Conservation (phyloP, 2,113 vertebrate species). For the Chroicocephalus ridibundus region DNA sequence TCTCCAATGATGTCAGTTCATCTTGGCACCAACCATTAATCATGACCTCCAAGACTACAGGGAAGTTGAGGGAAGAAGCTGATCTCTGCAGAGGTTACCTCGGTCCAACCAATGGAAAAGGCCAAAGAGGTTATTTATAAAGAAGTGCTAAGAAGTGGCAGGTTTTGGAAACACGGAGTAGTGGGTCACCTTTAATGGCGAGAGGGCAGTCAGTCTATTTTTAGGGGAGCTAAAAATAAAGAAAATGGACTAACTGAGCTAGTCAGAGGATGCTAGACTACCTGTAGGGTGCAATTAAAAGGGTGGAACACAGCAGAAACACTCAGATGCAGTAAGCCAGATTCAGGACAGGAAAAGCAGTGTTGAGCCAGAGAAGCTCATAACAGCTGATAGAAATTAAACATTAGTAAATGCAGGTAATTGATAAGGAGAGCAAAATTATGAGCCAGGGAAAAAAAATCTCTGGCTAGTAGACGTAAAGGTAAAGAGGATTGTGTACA, state of each 20-base stretch:
- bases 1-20: not conserved
- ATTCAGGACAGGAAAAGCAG: not conserved
- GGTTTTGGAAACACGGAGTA: not conserved
- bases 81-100: not conserved
- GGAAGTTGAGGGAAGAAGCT: not conserved
- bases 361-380: not conserved
- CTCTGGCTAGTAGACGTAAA: not conserved
- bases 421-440: not conserved
- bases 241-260: constrained; percentile 13
- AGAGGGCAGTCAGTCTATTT: constrained; percentile 23
- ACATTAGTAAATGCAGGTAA: not conserved
- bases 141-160: not conserved
- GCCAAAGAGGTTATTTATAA: not conserved
- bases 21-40: not conserved
- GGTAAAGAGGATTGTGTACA: not conserved
- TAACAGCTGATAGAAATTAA: not conserved
- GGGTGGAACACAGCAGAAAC: not conserved
- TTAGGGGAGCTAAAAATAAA: constrained; percentile 42
- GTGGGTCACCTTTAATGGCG: constrained; percentile 1
- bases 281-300: constrained; percentile 24
- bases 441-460: not conserved
- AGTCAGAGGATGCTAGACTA: constrained; percentile 17
- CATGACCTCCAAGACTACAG: not conserved
- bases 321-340: not conserved
- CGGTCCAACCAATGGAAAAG: not conserved